Conservation (phyloP, 2,797 vertebrate species). For the Paramormyrops hopkinsi region DNA sequence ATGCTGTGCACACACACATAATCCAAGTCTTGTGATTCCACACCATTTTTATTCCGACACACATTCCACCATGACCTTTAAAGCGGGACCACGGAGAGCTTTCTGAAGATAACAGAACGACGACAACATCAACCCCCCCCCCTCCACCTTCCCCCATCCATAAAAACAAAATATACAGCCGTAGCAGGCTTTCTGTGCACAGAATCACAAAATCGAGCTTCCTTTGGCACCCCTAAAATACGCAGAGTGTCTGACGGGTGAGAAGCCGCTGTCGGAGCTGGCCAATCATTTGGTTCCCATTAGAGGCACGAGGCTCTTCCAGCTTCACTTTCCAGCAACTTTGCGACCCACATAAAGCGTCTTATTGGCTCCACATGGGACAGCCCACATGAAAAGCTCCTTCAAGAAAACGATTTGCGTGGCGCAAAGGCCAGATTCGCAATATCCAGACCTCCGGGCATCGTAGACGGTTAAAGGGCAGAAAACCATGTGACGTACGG, state of each 20-base stretch:
- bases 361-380: conserved; percentile 18
- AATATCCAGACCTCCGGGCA: neutral
- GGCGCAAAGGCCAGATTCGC: neutral
- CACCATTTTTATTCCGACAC: conserved; percentile 11
- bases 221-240: neutral
- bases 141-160: neutral
- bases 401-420: neutral
- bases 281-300: conserved; percentile 19
- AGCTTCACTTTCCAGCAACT: conserved; percentile 23
- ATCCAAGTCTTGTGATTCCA: neutral
- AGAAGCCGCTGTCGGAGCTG: neutral
- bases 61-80: conserved; percentile 19
- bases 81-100: neutral
- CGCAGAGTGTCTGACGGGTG: neutral
- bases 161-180: neutral
- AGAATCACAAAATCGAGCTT: neutral
- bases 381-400: conserved; percentile 2
- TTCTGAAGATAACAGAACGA: neutral
- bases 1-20: neutral
- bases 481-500: neutral
- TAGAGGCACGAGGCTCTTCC: neutral
- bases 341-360: conserved; percentile 25
- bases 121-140: neutral
- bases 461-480: neutral
- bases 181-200: neutral